Evolutionary conservation across 2,888 invertebrate species (phyloP), one percentile per base, ranked within the genome.

Genomic region (Chrysolina haemoptera): DNA sequence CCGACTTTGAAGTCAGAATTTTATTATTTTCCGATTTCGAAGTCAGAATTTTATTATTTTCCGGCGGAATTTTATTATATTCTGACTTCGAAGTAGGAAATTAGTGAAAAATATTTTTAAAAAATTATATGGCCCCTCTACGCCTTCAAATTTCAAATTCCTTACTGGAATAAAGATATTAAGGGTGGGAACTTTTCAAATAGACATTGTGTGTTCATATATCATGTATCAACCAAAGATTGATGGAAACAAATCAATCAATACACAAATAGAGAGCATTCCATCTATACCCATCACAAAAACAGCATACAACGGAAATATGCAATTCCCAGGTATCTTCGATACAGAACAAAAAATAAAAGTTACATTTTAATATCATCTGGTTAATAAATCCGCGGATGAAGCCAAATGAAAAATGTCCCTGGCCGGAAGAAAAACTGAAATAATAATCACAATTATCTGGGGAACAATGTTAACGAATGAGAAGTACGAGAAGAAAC

Each of bases 361-460:
- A 43, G 50, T 48, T 48, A 65, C 65, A 65, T 48, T 50, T 66
- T 48, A 50, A 66, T 66, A 66, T 66, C 50, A 50, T 66, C 66
- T 50, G 59, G 50, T 66, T 50, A 18, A 66, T 66, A 27, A 66
- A 66, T 66, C 66, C 14, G 66, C 10, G 22, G 27, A 27, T 18
- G 48, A 11, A 68, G 68, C 18, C 35, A 64, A 53, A 65, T 55
- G 68, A 68, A 68, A 68, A 73, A 68, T 64, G 64, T 68, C 62
- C 35, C 16, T 16, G 48, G 12, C 48, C n/a, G 16, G 16, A 9
- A 65, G 69, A 73, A 70, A 66, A 73, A 73, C 50, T 53, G 55
- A 73, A 73, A 70, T 73, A 73, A 70, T 62, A 70, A 70, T 70
- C 68, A 68, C 71, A 74, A 74, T 74, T 74, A 74, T 65, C 70